Percentiles rank a stretch among this genome's conserved stretches.
These are phyloP conservation scores for Drosophila falleni DNA, from an alignment of 2,888 invertebrate genomes.

Conservation along the genomic window DNA sequence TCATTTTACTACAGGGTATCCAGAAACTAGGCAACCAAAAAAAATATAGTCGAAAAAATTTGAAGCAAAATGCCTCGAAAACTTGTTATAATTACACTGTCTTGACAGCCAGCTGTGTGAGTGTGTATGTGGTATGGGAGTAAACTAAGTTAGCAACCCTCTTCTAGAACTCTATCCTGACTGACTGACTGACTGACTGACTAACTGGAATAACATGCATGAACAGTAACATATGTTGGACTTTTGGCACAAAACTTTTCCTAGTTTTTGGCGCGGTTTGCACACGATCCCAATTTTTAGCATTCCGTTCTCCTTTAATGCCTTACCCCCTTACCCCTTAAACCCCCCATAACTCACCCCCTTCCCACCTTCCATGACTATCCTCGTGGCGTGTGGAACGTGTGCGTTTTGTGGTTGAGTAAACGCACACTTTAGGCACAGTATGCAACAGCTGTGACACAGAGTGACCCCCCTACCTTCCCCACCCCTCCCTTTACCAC, in stretches of 20 bases:
- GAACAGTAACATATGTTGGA: constrained; percentile 78
- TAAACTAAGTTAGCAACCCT: constrained; percentile 45
- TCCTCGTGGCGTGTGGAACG: constrained; percentile 58
- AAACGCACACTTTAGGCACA: constrained; percentile 73
- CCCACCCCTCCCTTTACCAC: not conserved
- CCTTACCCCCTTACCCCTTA: constrained; percentile 6
- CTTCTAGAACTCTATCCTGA: not conserved
- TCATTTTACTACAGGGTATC: constrained; percentile 37
- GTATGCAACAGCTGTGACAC: constrained; percentile 74
- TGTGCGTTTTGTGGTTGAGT: constrained; percentile 76
- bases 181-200: constrained; percentile 38
- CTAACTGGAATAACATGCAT: constrained; percentile 68
- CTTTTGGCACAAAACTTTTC: constrained; percentile 68
- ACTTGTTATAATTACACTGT: constrained; percentile 77
- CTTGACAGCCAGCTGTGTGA: constrained; percentile 39
- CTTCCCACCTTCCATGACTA: not conserved
- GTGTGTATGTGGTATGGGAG: constrained; percentile 18
- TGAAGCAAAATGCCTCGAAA: constrained; percentile 69
- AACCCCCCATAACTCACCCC: constrained; percentile 8
- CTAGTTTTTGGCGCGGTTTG: constrained; percentile 55
- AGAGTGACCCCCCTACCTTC: not conserved
- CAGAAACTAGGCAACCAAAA: not conserved
- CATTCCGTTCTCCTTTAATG: constrained; percentile 19
- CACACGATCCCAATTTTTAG: constrained; percentile 47
- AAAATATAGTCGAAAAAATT: constrained; percentile 35